These are phyloP conservation scores for Spheniscus mendiculus DNA, from an alignment of 2,113 vertebrate species.

Conservation along the genomic window DNA sequence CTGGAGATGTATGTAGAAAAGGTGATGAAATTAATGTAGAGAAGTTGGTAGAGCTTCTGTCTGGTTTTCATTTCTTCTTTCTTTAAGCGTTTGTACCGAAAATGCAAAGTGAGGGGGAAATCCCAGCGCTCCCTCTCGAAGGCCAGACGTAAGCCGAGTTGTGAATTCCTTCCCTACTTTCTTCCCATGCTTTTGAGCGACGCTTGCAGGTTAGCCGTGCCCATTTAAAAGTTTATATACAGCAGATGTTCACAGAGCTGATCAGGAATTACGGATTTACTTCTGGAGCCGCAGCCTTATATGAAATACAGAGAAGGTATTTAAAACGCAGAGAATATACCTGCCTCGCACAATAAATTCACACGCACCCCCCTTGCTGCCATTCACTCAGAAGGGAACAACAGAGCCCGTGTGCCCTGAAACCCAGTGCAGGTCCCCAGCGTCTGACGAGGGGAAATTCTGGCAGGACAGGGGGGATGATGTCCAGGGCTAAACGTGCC, in stretches of 20 bases:
- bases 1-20: background rate
- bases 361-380: background rate
- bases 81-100: constrained; percentile 27
- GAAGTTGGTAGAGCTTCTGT: background rate
- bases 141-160: background rate
- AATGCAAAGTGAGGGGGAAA: constrained; percentile 4
- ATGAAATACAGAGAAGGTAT: background rate
- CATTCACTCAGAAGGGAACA: background rate
- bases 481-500: background rate
- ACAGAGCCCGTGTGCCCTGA: background rate
- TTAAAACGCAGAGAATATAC: background rate
- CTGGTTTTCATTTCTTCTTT: background rate
- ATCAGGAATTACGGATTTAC: background rate
- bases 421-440: background rate
- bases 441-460: background rate
- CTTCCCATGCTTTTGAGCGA: constrained; percentile 4
- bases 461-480: background rate
- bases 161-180: background rate
- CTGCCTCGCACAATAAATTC: background rate
- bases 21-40: background rate
- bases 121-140: background rate
- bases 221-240: background rate
- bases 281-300: background rate
- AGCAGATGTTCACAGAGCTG: constrained; percentile 3
- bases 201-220: constrained; percentile 4